These are phyloP conservation scores for Pleuronectes platessa DNA, from an alignment of 2,113 vertebrate species.

Conservation along the genomic window DNA sequence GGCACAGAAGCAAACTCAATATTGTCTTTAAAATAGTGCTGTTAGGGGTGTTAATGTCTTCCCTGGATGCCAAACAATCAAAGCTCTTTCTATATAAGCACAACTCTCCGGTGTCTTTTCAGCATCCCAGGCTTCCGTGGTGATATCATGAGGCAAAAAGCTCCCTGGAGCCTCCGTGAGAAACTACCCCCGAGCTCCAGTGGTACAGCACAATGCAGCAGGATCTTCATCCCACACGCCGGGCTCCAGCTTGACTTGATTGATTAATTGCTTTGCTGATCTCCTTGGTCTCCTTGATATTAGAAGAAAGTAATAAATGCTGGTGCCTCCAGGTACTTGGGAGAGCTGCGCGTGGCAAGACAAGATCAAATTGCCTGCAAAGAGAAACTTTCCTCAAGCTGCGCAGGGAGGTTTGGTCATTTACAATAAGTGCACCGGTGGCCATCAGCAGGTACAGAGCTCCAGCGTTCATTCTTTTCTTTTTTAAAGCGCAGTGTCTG, in stretches of 20 bases:
- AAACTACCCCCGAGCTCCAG: constrained; percentile 51
- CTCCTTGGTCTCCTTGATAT: constrained; percentile 61
- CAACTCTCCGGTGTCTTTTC: constrained; percentile 6
- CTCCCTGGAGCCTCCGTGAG: constrained; percentile 34
- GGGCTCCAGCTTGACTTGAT: constrained; percentile 57
- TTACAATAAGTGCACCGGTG: background rate
- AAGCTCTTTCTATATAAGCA: constrained; percentile 9
- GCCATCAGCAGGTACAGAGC: constrained; percentile 17
- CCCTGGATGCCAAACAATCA: background rate
- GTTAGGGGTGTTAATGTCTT: background rate
- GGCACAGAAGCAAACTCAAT: background rate
- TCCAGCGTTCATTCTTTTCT: constrained; percentile 15
- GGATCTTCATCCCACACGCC: constrained; percentile 46
- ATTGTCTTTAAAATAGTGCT: background rate
- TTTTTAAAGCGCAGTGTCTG: background rate
- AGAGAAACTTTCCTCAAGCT: constrained; percentile 12
- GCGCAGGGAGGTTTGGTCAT: constrained; percentile 11
- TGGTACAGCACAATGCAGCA: constrained; percentile 36
- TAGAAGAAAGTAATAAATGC: constrained; percentile 71
- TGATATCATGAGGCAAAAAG: constrained; percentile 41
- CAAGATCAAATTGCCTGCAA: constrained; percentile 48
- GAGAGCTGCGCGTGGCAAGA: constrained; percentile 15
- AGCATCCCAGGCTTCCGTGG: constrained; percentile 4
- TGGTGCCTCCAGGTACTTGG: constrained; percentile 50
- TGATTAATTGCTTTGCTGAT: constrained; percentile 69